A percentile compares a stretch with the other conserved stretches of the same genome.
Conservation (phyloP, 2,888 invertebrate species). For the Thymelicus acteon region DNA sequence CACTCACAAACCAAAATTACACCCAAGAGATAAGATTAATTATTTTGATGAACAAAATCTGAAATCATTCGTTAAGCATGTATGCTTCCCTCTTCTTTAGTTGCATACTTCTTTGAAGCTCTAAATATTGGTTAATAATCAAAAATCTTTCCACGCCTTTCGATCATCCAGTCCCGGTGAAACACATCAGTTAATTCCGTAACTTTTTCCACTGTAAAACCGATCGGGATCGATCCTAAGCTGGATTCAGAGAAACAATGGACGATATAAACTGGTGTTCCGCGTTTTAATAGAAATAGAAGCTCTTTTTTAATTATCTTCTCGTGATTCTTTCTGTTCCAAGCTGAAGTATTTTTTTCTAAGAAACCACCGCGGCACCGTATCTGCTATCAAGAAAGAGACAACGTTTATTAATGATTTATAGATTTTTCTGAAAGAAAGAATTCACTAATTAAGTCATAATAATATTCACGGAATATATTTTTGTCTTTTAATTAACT, state of each 20-base stretch:
- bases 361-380: slow-evolving; percentile 28
- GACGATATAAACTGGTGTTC: slow-evolving; percentile 37
- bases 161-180: neutral
- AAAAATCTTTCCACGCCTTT: neutral
- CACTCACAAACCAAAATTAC: too few relatives aligned
- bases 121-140: neutral
- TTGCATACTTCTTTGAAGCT: too few relatives aligned
- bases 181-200: slow-evolving; percentile 28
- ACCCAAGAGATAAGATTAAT: too few relatives aligned
- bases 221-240: slow-evolving; percentile 38
- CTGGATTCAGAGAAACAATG: slow-evolving; percentile 36
- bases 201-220: slow-evolving; percentile 37
- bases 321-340: slow-evolving; percentile 23
- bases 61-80: too few relatives aligned
- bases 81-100: too few relatives aligned
- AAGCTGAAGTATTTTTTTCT: neutral
- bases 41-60: too few relatives aligned
- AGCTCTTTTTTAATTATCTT: slow-evolving; percentile 37
- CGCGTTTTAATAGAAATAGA: slow-evolving; percentile 36
- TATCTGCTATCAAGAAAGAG: neutral
- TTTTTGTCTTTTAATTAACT: too few relatives aligned
- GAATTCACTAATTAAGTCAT: too few relatives aligned
- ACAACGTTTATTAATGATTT: neutral
- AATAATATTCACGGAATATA: too few relatives aligned
- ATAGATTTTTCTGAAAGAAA: too few relatives aligned